These are phyloP conservation scores for Ptychochromis oligacanthus DNA, from an alignment of 2,113 vertebrate genomes.

Conservation along the genomic window DNA sequence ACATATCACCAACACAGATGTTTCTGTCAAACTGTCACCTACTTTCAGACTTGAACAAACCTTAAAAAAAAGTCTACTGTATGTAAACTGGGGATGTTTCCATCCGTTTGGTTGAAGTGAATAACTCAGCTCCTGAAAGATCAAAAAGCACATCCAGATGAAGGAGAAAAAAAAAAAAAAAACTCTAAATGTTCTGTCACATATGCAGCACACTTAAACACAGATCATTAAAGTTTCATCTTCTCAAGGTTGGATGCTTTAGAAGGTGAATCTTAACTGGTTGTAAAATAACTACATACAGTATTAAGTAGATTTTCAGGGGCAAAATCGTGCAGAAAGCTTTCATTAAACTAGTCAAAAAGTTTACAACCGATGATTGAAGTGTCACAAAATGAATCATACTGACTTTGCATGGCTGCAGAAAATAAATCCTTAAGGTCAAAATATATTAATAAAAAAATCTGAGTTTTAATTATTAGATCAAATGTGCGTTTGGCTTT, in stretches of 20 bases:
- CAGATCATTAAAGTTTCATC: conserved; percentile 23
- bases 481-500: neutral
- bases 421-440: neutral
- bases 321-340: neutral
- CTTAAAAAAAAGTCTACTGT: conserved; percentile 27
- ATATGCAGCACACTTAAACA: conserved; percentile 19
- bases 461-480: neutral
- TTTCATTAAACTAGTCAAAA: neutral
- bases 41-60: conserved; percentile 21
- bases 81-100: conserved; percentile 32
- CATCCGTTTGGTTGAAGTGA: conserved; percentile 22
- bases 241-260: neutral
- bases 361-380: neutral
- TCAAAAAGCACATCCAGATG: conserved; percentile 4
- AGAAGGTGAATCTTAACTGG: neutral
- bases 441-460: neutral
- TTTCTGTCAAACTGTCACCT: conserved; percentile 56
- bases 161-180: neutral
- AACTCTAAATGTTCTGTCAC: neutral
- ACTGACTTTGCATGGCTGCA: neutral
- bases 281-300: neutral
- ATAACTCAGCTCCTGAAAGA: conserved; percentile 21
- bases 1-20: conserved; percentile 31
- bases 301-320: neutral
- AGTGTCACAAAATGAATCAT: neutral